Percentiles rank a stretch among this genome's conserved stretches.
Evolutionary conservation across 2,113 vertebrate genomes (phyloP).

Genomic region (Phoenicopterus ruber): DNA sequence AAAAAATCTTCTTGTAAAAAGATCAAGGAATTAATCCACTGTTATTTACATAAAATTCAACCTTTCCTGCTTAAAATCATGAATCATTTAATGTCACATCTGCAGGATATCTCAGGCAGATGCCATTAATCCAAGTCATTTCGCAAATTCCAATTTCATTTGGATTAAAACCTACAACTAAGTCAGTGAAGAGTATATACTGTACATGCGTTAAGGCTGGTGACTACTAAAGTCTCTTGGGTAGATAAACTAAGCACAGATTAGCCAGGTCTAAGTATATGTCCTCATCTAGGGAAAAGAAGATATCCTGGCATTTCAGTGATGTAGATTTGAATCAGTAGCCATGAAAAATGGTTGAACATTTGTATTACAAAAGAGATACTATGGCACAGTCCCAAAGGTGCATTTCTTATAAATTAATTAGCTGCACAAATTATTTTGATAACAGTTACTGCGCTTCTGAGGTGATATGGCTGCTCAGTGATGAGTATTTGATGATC

Average conservation of each 20-base stretch:
- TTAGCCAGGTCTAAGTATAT: slow-evolving; percentile 60
- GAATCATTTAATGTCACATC: slow-evolving; percentile 68
- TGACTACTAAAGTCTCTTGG: slow-evolving; percentile 69
- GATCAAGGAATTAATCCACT: slow-evolving; percentile 39
- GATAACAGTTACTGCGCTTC: slow-evolving; percentile 69
- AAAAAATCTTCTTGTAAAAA: slow-evolving; percentile 55
- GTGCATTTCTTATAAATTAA: slow-evolving; percentile 70
- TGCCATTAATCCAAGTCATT: slow-evolving; percentile 66
- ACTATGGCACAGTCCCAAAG: slow-evolving; percentile 72
- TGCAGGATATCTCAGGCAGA: slow-evolving; percentile 65
- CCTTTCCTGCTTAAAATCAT: slow-evolving; percentile 62
- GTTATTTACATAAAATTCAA: slow-evolving; percentile 60
- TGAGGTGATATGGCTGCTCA: slow-evolving; percentile 55
- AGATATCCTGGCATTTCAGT: slow-evolving; percentile 61
- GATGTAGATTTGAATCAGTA: slow-evolving; percentile 66
- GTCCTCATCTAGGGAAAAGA: slow-evolving; percentile 49
- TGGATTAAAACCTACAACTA: slow-evolving; percentile 73
- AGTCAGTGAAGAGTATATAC: slow-evolving; percentile 66
- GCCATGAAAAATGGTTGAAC: slow-evolving; percentile 66
- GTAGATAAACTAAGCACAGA: slow-evolving; percentile 63
- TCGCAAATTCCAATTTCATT: slow-evolving; percentile 70
- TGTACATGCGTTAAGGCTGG: slow-evolving; percentile 72
- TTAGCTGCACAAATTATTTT: slow-evolving; percentile 68
- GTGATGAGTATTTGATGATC: slow-evolving; percentile 56
- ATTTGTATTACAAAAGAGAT: slow-evolving; percentile 72